phyloP scores from a whole-genome alignment of 2,113 vertebrate genomes.

The Aspidoscelis tigris region DNA sequence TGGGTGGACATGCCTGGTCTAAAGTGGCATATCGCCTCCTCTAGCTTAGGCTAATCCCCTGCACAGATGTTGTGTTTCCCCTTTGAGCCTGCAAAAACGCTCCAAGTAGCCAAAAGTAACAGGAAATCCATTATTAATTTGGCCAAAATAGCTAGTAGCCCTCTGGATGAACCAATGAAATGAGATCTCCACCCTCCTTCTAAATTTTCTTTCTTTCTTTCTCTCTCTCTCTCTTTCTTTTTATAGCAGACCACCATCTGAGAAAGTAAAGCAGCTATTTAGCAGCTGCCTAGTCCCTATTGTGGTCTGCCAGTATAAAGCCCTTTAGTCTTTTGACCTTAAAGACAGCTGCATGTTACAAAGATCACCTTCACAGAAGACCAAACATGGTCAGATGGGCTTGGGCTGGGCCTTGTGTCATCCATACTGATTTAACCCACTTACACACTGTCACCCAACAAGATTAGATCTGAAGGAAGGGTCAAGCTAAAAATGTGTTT shows the following conservation, averaged over 20 bases:
- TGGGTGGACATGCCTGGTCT: not conserved
- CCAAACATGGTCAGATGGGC: slow-evolving; percentile 20
- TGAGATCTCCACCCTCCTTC: not conserved
- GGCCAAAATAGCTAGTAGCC: not conserved
- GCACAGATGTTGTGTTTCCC: not conserved
- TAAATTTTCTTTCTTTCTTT: not conserved
- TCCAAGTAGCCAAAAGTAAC: not conserved
- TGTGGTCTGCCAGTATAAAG: slow-evolving; percentile 27
- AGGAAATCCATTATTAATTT: slow-evolving; percentile 8
- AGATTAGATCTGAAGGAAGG: not conserved
- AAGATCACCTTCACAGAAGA: not conserved
- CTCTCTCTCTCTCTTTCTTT: not conserved
- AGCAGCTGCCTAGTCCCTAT: slow-evolving; percentile 11
- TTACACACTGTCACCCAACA: not conserved
- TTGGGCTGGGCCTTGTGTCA: not conserved
- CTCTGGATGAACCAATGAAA: slow-evolving; percentile 17
- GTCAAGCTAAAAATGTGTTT: too few relatives aligned
- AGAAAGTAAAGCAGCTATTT: slow-evolving; percentile 9
- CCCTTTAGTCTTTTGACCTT: slow-evolving; percentile 29
- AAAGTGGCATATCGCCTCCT: not conserved
- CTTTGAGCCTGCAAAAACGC: slow-evolving; percentile 19
- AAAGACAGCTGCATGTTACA: slow-evolving; percentile 7
- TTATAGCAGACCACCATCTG: slow-evolving; percentile 8
- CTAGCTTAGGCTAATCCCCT: not conserved
- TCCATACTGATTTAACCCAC: not conserved